Evolutionary conservation across 2,888 invertebrate genomes (phyloP).

Genomic region (Drosophila peninsularis): DNA sequence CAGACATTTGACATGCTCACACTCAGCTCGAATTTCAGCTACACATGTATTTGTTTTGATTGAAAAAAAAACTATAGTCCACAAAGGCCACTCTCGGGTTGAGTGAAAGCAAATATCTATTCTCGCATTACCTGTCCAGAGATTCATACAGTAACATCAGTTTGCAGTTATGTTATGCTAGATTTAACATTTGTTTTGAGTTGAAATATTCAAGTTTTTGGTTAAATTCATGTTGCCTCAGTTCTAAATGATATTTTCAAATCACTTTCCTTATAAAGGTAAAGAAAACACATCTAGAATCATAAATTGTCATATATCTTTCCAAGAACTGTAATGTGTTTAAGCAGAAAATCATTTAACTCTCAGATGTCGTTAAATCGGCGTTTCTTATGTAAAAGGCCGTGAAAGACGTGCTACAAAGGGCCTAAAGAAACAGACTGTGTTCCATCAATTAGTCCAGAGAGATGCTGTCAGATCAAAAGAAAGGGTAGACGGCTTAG

Average conservation of each 20-base stretch:
- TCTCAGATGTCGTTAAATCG: neutral
- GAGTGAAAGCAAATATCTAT: neutral
- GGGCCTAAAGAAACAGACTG: neutral
- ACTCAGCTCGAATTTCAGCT: slow-evolving; percentile 57
- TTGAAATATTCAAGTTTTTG: neutral
- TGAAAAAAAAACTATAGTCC: slow-evolving; percentile 1
- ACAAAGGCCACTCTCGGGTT: neutral
- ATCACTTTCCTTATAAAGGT: neutral
- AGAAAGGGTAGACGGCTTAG: neutral
- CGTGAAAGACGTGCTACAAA: neutral
- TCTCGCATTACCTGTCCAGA: neutral
- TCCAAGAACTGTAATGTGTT: neutral
- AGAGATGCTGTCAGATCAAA: neutral
- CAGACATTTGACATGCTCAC: slow-evolving; percentile 38
- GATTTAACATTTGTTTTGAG: neutral
- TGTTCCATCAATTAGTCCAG: neutral
- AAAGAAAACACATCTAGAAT: neutral
- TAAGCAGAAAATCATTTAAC: neutral
- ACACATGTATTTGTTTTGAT: slow-evolving; percentile 4
- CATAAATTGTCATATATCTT: neutral
- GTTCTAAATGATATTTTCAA: neutral
- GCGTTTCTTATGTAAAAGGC: neutral
- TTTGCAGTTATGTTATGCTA: neutral
- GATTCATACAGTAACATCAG: neutral
- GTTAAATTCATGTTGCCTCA: too few species aligned